Evolutionary conservation across 2,888 invertebrate genomes (phyloP).

Genomic region (Cheilosia impressa): DNA sequence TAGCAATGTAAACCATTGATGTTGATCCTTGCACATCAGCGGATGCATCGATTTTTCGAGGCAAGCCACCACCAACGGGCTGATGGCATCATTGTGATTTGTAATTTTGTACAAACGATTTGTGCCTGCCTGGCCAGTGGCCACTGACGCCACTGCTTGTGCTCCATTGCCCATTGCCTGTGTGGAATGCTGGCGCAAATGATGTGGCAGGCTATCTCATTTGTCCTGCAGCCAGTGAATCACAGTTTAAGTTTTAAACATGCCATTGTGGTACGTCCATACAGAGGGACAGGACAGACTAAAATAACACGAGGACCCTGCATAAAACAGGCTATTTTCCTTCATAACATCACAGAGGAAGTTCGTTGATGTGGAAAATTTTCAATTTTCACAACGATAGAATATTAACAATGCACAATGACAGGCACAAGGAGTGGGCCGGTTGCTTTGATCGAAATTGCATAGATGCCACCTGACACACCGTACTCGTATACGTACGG

Average conservation of each 20-base stretch:
- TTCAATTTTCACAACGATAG: slow-evolving; percentile 73
- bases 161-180: slow-evolving; percentile 3
- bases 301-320: slow-evolving; percentile 67
- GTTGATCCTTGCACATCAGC: slow-evolving; percentile 69
- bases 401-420: slow-evolving; percentile 70
- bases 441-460: slow-evolving; percentile 62
- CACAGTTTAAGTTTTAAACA: slow-evolving; percentile 73
- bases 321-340: slow-evolving; percentile 67
- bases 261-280: slow-evolving; percentile 61
- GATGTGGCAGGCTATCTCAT: slow-evolving; percentile 73
- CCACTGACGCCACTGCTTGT: slow-evolving; percentile 42
- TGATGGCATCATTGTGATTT: slow-evolving; percentile 71
- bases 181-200: slow-evolving; percentile 48
- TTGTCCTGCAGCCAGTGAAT: slow-evolving; percentile 72
- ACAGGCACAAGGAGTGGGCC: background rate
- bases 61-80: slow-evolving; percentile 33
- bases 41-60: slow-evolving; percentile 65
- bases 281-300: slow-evolving; percentile 40
- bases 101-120: slow-evolving; percentile 73
- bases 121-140: slow-evolving; percentile 40
- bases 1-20: slow-evolving; percentile 50
- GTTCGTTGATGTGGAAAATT: slow-evolving; percentile 70
- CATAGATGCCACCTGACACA: slow-evolving; percentile 33
- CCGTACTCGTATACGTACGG: background rate
- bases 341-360: slow-evolving; percentile 65